These are phyloP conservation scores for Morone chrysops DNA, from an alignment of 2,113 vertebrate species.

Conservation along the genomic window DNA sequence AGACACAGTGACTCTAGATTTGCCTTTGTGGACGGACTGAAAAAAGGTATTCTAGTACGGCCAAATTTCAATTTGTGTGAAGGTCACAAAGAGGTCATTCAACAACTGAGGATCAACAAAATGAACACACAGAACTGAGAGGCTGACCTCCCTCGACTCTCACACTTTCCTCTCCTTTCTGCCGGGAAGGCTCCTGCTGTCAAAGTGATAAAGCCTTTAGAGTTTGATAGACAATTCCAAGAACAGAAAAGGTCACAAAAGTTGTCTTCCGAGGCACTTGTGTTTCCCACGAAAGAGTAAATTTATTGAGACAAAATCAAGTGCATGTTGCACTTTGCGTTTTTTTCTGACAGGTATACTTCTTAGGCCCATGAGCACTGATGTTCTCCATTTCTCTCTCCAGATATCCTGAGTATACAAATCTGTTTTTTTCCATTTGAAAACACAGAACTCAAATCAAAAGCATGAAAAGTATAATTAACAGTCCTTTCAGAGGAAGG, in stretches of 20 bases:
- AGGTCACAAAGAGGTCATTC: slow-evolving; percentile 48
- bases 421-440: slow-evolving; percentile 84
- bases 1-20: slow-evolving; percentile 41
- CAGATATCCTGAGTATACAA: slow-evolving; percentile 93
- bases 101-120: slow-evolving; percentile 48
- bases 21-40: slow-evolving; percentile 16
- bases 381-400: slow-evolving; percentile 90
- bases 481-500: slow-evolving; percentile 91
- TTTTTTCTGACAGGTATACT: slow-evolving; percentile 87
- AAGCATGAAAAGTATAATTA: slow-evolving; percentile 90
- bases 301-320: slow-evolving; percentile 98
- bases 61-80: slow-evolving; percentile 54
- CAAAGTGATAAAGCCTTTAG: slow-evolving; percentile 70
- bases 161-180: slow-evolving; percentile 64
- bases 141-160: slow-evolving; percentile 46
- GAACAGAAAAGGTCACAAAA: slow-evolving; percentile 88
- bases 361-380: slow-evolving; percentile 89
- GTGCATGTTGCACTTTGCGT: slow-evolving; percentile 88
- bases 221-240: slow-evolving; percentile 78
- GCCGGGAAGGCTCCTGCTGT: slow-evolving; percentile 65
- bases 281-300: slow-evolving; percentile 97
- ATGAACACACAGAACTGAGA: slow-evolving; percentile 59
- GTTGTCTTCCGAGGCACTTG: slow-evolving; percentile 93
- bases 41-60: slow-evolving; percentile 47
- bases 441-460: slow-evolving; percentile 94